Evolutionary conservation across 2,113 vertebrate species (phyloP).

Genomic region (Cairina moschata): DNA sequence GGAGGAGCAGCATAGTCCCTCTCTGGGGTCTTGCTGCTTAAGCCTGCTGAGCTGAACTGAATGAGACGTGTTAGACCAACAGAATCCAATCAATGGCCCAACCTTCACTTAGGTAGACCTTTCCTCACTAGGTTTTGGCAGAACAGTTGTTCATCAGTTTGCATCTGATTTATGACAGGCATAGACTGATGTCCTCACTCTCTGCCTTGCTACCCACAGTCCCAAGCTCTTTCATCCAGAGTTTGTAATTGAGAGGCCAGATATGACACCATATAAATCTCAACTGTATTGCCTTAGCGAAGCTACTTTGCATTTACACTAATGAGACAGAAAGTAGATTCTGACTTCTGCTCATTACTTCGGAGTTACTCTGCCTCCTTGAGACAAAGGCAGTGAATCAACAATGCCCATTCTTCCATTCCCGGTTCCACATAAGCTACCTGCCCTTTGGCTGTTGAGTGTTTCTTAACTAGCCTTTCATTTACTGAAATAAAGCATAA

Average conservation of each 20-base stretch:
- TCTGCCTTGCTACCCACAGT: background rate
- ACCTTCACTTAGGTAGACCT: background rate
- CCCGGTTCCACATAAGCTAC: slow-evolving; percentile 26
- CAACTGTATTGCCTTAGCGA: background rate
- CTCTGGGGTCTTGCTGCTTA: background rate
- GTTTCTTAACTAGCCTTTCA: slow-evolving; percentile 38
- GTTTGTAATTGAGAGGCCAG: background rate
- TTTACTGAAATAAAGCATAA: slow-evolving; percentile 44
- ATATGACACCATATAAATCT: slow-evolving; percentile 3
- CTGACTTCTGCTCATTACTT: slow-evolving; percentile 1
- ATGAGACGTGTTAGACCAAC: background rate
- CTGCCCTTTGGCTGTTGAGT: slow-evolving; percentile 25
- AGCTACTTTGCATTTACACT: slow-evolving; percentile 52
- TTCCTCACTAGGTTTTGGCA: background rate
- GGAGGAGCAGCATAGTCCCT: background rate
- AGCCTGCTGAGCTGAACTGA: background rate
- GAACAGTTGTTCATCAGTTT: background rate
- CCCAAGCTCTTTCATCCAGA: background rate
- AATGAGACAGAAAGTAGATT: slow-evolving; percentile 59
- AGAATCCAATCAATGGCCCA: background rate
- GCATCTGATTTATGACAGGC: background rate
- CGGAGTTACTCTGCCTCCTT: slow-evolving; percentile 21
- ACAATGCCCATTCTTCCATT: slow-evolving; percentile 48
- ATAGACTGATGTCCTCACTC: background rate
- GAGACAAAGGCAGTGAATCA: slow-evolving; percentile 54